These are phyloP conservation scores for Drosophila diplacantha DNA, from an alignment of 2,888 invertebrate genomes.

Conservation along the genomic window DNA sequence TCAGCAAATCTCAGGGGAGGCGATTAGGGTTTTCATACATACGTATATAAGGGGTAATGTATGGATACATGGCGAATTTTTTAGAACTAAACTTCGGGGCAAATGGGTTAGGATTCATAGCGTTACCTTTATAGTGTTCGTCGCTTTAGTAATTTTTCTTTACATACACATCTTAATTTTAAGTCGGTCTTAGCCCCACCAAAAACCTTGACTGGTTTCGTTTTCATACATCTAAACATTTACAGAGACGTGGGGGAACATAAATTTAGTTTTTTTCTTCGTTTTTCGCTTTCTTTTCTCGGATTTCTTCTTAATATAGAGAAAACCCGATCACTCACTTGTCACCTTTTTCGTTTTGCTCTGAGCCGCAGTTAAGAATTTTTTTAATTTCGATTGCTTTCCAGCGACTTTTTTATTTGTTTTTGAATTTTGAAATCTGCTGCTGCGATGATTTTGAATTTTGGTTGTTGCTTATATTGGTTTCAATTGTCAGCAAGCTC, in stretches of 20 bases:
- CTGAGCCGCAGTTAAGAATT: conserved; percentile 45
- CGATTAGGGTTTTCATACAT: conserved; percentile 14
- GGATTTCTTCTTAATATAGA: conserved; percentile 63
- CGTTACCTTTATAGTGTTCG: conserved; percentile 42
- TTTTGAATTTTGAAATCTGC: conserved; percentile 71
- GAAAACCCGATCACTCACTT: conserved; percentile 68
- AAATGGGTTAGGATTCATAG: conserved; percentile 43
- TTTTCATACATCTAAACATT: conserved; percentile 65
- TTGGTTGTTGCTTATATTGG: conserved; percentile 50
- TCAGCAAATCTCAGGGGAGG: conserved; percentile 56
- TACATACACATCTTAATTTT: conserved; percentile 58
- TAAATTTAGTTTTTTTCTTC: conserved; percentile 38
- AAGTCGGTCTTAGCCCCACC: conserved; percentile 48
- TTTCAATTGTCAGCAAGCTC: conserved; percentile 32
- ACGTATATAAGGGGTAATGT: conserved; percentile 32
- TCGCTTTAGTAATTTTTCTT: conserved; percentile 40
- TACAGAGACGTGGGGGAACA: conserved; percentile 62
- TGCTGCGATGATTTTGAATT: conserved; percentile 73
- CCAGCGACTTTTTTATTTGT: conserved; percentile 29
- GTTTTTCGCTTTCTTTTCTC: conserved; percentile 17
- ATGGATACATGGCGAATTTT: conserved; percentile 25
- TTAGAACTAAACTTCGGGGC: conserved; percentile 53
- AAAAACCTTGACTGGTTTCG: conserved; percentile 42
- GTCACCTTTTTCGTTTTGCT: conserved; percentile 49
- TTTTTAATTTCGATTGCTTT: conserved; percentile 46